Evolutionary conservation across 2,888 invertebrate genomes (phyloP).

Genomic region (Dynastes tityus): DNA sequence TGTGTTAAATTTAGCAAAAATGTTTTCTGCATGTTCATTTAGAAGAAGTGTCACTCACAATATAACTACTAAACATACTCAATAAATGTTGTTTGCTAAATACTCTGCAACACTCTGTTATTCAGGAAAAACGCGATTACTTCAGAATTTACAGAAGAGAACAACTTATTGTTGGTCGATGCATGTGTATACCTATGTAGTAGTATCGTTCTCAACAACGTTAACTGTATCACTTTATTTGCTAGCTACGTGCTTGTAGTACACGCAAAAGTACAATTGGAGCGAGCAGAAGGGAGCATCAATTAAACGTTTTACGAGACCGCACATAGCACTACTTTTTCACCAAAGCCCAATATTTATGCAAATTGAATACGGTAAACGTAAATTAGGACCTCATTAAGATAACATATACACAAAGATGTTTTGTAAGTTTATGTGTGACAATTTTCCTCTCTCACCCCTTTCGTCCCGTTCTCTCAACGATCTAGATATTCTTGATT

Average conservation of each 20-base stretch:
- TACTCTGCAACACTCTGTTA: no score
- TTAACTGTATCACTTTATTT: slow-evolving; percentile 6
- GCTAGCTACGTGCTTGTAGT: not conserved
- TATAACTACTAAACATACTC: no score
- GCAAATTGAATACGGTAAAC: slow-evolving; percentile 7
- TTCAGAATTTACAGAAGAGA: no score
- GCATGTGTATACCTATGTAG: no score
- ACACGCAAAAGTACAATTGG: slow-evolving; percentile 16
- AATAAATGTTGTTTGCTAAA: no score
- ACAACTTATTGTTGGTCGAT: no score
- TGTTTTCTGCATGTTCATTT: no score
- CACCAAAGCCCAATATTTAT: slow-evolving; percentile 8
- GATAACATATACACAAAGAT: slow-evolving; percentile 24
- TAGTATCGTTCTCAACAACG: no score
- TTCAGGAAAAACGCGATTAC: no score
- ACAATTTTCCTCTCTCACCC: not conserved
- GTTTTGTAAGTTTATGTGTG: slow-evolving; percentile 14
- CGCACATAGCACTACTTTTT: not conserved
- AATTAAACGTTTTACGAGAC: slow-evolving; percentile 31
- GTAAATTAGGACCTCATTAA: slow-evolving; percentile 33
- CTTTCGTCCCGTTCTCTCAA: not conserved
- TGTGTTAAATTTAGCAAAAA: no score
- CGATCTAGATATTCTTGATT: not conserved
- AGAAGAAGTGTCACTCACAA: no score
- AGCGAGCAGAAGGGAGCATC: slow-evolving; percentile 4